Conservation (phyloP, 2,797 vertebrate genomes). For the Tamandua tetradactyla region DNA sequence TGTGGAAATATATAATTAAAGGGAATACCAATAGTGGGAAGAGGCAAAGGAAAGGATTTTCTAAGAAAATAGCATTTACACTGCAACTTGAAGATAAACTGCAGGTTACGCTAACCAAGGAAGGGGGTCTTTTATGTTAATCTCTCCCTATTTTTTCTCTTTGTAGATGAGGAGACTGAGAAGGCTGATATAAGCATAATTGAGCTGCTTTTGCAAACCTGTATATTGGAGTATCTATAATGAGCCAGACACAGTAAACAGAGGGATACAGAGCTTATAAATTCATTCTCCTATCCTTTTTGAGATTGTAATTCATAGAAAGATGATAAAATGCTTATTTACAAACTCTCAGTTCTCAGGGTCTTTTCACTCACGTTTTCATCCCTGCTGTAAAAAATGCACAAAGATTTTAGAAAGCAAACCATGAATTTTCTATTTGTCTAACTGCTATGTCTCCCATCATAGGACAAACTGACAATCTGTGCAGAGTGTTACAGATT, state of each 20-base stretch:
- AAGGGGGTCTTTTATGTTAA: not conserved
- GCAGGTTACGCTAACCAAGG: not conserved
- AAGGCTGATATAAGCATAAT: not conserved
- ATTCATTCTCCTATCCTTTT: not conserved
- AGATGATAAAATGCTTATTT: not conserved
- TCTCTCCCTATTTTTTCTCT: not conserved
- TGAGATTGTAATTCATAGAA: not conserved
- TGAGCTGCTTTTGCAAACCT: not conserved
- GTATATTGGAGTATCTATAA: rapidly evolving
- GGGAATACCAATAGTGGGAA: not conserved
- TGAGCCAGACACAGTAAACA: not conserved
- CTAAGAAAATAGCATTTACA: not conserved
- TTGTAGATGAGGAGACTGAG: not conserved
- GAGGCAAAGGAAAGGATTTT: too few relatives aligned
- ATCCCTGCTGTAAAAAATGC: not conserved
- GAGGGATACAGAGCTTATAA: not conserved
- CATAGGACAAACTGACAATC: constrained; percentile 81
- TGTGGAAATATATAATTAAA: not conserved
- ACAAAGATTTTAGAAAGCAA: not conserved
- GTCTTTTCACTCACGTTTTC: not conserved
- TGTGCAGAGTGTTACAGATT: constrained; percentile 75
- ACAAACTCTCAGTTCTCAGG: not conserved
- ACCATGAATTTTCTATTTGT: constrained; percentile 31
- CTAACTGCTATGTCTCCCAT: constrained; percentile 57
- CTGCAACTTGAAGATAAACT: not conserved